Evolutionary conservation across 2,797 vertebrate genomes (phyloP), one percentile per base, ranked within the genome.

Genomic region (Schizopygopsis pylzovi): DNA sequence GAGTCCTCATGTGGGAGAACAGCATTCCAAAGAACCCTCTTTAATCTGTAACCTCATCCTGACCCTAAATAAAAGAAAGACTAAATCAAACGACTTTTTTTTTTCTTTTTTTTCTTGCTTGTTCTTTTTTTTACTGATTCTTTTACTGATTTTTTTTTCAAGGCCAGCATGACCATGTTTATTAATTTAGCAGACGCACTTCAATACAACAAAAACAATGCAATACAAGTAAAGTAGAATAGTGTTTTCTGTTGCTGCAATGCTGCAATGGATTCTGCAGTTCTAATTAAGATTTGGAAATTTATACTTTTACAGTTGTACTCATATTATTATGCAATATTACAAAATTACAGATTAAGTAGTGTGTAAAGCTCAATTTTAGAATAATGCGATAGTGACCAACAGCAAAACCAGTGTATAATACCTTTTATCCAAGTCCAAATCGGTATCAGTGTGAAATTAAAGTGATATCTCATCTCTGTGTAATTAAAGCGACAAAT

Each of bases 21-120:
- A 16, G n/a, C 77, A 49, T 80, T 49, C 61, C 61, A 80, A 67
- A 81, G 77, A 39, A 63, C 12, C 7, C 6, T 81, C 43, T 80
- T 67, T 80, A 61, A 49, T 80, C 79, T 47, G 79, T 33, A 80
- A 67, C 78, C 41, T 67, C 61, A 67, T 67, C 9, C 78, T 65
- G 25, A 49, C 10, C 61, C 41, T 25, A 47, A 65, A 47, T 47
- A 67, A 80, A 65, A 63, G 9, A 45, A 37, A 76, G 25, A 54
- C 16, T 4, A 54, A 52, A 61, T 28, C 12, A 18, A 79, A 37
- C 1, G 37, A 11, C 16, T 2, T 76, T 11, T 12, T 28, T 25
- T 25, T 4, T 7, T 6, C 25, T 28, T 1, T 41, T n/a, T 54
- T 28, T 28, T 28, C 1, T 28, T 28, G 28, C 28, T 28, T 28